A percentile compares a stretch with the other conserved stretches of the same genome.
These are phyloP conservation scores for Micropterix aruncella DNA, from an alignment of 2,888 invertebrate genomes.

Conservation along the genomic window DNA sequence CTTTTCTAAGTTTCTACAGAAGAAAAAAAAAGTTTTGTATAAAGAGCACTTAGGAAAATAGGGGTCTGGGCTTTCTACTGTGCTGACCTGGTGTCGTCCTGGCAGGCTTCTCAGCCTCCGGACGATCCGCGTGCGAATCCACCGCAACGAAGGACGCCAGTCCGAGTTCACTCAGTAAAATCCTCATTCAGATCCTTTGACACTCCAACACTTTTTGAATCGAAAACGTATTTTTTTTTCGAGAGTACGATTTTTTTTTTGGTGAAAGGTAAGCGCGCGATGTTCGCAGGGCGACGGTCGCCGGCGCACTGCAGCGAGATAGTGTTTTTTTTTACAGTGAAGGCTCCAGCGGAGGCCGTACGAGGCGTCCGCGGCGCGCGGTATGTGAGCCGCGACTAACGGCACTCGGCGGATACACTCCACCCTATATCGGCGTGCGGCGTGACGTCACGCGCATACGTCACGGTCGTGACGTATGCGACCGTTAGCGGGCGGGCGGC, in stretches of 20 bases:
- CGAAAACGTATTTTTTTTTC: no score
- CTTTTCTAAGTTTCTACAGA: no score
- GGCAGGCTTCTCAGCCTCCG: neutral
- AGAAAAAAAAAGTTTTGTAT: neutral
- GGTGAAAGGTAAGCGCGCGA: no score
- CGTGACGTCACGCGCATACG: neutral
- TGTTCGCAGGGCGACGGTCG: no score
- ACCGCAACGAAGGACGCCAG: slow-evolving; percentile 18
- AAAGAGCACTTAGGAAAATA: neutral
- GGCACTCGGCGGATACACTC: neutral
- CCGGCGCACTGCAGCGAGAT: neutral
- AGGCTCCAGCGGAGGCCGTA: no score
- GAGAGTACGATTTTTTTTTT: no score
- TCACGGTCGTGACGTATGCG: neutral
- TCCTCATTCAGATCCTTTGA: slow-evolving; percentile 43
- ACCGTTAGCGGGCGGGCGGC: neutral
- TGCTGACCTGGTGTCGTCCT: neutral
- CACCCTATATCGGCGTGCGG: neutral
- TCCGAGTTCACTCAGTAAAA: slow-evolving; percentile 41
- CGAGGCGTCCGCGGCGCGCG: neutral
- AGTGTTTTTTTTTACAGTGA: no score
- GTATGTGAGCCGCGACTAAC: neutral
- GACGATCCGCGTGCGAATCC: neutral
- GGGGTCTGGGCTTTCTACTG: neutral
- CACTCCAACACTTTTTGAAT: no score